These are phyloP conservation scores for Procapra przewalskii DNA, from an alignment of 2,113 vertebrate species.

Conservation along the genomic window DNA sequence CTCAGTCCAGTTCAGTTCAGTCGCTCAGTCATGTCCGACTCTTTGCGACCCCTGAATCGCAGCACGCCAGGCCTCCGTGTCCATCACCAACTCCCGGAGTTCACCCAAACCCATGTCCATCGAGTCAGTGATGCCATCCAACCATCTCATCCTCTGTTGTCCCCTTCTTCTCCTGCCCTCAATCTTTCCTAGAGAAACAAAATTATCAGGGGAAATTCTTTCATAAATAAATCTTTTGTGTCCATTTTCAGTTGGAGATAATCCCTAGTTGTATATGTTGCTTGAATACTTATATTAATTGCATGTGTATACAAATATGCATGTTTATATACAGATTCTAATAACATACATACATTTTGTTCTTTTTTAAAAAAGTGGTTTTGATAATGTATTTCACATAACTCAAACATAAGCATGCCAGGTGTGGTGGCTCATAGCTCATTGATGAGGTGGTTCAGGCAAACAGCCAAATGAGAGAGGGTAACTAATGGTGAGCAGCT, in stretches of 20 bases:
- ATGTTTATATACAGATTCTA: neutral
- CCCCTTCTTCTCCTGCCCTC: neutral
- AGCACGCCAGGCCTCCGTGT: neutral
- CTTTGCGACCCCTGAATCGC: neutral
- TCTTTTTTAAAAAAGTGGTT: neutral
- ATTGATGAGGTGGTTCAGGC: constrained; percentile 36
- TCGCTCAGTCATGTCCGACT: fast-evolving
- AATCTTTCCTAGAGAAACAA: neutral
- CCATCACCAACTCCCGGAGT: no score
- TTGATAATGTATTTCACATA: neutral
- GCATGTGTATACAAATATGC: neutral
- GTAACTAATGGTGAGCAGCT: constrained; percentile 43
- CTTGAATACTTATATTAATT: neutral
- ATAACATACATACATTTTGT: neutral
- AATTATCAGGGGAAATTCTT: neutral
- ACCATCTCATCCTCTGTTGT: neutral
- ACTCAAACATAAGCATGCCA: constrained; percentile 8
- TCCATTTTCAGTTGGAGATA: neutral
- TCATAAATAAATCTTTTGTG: neutral
- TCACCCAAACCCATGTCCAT: no score
- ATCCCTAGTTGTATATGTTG: neutral
- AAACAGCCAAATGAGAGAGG: constrained; percentile 30
- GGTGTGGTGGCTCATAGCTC: constrained; percentile 44
- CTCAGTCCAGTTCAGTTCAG: neutral
- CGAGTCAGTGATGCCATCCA: neutral